phyloP scores from a whole-genome alignment of 2,888 invertebrate species.

The Hypselothyrea guttata region DNA sequence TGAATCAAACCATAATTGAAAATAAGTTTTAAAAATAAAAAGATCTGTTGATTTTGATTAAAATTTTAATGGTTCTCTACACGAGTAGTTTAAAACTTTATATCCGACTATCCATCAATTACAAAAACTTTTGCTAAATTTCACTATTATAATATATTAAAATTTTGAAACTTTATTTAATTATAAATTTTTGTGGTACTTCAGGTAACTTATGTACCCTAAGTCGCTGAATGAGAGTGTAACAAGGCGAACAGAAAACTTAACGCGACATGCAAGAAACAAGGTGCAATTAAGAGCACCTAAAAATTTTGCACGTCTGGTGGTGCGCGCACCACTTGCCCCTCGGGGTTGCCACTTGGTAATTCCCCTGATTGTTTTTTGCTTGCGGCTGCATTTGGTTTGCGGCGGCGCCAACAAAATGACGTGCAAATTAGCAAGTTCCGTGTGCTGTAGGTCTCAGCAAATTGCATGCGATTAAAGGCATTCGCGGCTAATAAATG shows the following conservation, averaged over 20 bases:
- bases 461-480: slow-evolving; percentile 77
- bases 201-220: slow-evolving; percentile 7
- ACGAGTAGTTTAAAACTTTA: no score
- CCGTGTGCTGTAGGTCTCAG: slow-evolving; percentile 44
- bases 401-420: slow-evolving; percentile 38
- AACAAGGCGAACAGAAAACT: slow-evolving; percentile 38
- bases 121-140: no score
- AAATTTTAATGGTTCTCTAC: no score
- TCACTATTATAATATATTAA: no score
- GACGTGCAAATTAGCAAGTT: slow-evolving; percentile 71
- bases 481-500: slow-evolving; percentile 75
- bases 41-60: no score
- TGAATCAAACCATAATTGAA: no score
- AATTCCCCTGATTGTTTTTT: slow-evolving; percentile 7
- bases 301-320: slow-evolving; percentile 30
- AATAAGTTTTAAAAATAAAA: no score
- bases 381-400: slow-evolving; percentile 8
- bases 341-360: not conserved
- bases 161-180: not conserved
- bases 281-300: slow-evolving; percentile 64
- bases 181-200: not conserved
- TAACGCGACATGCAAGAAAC: slow-evolving; percentile 67
- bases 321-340: not conserved
- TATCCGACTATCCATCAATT: no score
- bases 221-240: slow-evolving; percentile 1